phyloP scores from a whole-genome alignment of 2,797 vertebrate species.

The Melanotaenia maccullochi region DNA sequence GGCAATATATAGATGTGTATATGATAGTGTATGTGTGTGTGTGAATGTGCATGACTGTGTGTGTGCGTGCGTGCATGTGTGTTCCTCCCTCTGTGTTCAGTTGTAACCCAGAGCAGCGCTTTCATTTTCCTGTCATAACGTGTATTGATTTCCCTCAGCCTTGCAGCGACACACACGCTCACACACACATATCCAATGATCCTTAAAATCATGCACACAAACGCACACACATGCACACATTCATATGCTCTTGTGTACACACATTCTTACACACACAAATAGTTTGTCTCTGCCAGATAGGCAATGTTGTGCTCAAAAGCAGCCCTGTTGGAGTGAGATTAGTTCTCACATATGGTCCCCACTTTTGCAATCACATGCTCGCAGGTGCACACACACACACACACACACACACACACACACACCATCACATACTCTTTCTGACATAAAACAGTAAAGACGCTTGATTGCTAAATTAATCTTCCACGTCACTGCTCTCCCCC shows the following conservation, averaged over 20 bases:
- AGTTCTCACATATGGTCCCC: conserved; percentile 65
- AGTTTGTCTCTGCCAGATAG: conserved; percentile 65
- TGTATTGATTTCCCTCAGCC: conserved; percentile 82
- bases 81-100: conserved; percentile 71
- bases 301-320: conserved; percentile 70
- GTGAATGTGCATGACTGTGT: conserved; percentile 18
- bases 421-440: conserved; percentile 62
- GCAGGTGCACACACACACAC: conserved; percentile 49
- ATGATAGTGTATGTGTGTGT: conserved; percentile 23
- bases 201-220: conserved; percentile 51
- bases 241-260: conserved; percentile 34
- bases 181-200: conserved; percentile 55
- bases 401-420: conserved; percentile 23
- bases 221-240: conserved; percentile 40
- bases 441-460: conserved; percentile 78
- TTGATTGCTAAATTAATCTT: conserved; percentile 78
- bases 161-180: conserved; percentile 66
- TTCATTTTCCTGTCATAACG: conserved; percentile 85
- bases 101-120: conserved; percentile 82
- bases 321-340: conserved; percentile 74
- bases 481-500: conserved; percentile 59
- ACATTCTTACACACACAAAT: conserved; percentile 25
- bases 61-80: conserved; percentile 42
- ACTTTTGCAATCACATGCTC: conserved; percentile 60
- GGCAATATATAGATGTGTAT: conserved; percentile 47